Conservation (phyloP, 2,113 vertebrate species). For the Bungarus multicinctus region DNA sequence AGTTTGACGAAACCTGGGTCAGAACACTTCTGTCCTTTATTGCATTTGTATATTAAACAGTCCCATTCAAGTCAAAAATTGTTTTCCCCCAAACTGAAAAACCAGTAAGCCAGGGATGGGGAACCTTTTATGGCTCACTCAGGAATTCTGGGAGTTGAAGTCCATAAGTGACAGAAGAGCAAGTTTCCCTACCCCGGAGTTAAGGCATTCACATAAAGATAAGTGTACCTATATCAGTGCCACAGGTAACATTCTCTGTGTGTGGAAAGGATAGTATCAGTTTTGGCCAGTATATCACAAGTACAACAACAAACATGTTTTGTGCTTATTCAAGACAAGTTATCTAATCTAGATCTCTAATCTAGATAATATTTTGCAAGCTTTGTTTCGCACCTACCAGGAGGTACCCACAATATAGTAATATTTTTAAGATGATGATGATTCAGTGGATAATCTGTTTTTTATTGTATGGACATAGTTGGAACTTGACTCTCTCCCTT, state of each 20-base stretch:
- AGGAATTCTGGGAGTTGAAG: too few species aligned
- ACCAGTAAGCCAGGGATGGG: too few species aligned
- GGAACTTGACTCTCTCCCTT: neutral
- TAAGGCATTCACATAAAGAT: too few species aligned
- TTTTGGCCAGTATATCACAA: neutral
- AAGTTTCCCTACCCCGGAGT: too few species aligned
- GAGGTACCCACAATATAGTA: neutral
- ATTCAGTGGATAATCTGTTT: neutral
- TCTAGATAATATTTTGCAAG: neutral
- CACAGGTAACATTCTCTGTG: neutral
- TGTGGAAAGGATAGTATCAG: neutral
- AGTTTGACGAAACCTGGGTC: too few species aligned
- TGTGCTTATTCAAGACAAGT: neutral
- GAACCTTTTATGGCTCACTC: too few species aligned
- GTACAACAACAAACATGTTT: neutral
- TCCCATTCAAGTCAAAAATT: too few species aligned
- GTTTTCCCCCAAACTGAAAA: too few species aligned
- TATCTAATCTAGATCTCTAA: neutral
- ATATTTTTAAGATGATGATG: neutral
- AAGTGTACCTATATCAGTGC: neutral
- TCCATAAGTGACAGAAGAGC: too few species aligned
- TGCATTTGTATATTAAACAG: too few species aligned
- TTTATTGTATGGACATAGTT: neutral
- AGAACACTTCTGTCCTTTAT: too few species aligned
- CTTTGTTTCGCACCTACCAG: neutral